Percentiles rank a stretch among this genome's conserved stretches.
Conservation (phyloP, 2,113 vertebrate species). For the Motacilla alba region DNA sequence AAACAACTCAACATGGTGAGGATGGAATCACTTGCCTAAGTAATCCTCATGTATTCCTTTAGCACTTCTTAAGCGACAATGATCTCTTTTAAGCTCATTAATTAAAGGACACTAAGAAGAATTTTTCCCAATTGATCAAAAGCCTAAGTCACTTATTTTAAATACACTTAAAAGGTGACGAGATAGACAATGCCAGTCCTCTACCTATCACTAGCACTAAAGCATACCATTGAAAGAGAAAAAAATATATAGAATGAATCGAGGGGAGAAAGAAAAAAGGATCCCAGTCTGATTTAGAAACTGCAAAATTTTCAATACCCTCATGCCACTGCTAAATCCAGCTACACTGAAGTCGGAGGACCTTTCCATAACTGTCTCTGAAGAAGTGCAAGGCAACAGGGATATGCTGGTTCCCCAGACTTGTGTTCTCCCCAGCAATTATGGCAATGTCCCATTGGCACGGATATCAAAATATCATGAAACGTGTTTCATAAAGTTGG, state of each 20-base stretch:
- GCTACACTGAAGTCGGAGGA: constrained; percentile 71
- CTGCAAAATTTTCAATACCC: constrained; percentile 69
- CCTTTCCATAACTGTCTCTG: constrained; percentile 70
- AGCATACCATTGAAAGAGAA: not conserved
- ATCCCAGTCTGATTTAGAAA: constrained; percentile 67
- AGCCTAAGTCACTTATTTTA: constrained; percentile 73
- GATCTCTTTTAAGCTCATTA: constrained; percentile 83
- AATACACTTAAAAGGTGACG: constrained; percentile 71
- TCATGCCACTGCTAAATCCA: constrained; percentile 72
- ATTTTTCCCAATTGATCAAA: constrained; percentile 72
- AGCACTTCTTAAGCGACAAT: constrained; percentile 75
- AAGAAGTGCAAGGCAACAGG: constrained; percentile 61
- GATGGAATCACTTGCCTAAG: constrained; percentile 72
- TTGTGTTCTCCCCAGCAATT: not conserved
- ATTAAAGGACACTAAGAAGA: constrained; percentile 81
- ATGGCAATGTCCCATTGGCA: not conserved
- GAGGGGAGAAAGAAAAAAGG: not conserved
- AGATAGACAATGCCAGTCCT: constrained; percentile 21
- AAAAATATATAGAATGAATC: not conserved
- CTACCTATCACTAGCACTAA: not conserved
- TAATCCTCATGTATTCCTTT: constrained; percentile 78
- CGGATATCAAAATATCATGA: not conserved
- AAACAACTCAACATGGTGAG: constrained; percentile 62
- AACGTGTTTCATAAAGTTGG: not conserved
- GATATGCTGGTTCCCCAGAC: not conserved